phyloP scores from a whole-genome alignment of 2,888 invertebrate genomes.

The Sminthurinus aureus region DNA sequence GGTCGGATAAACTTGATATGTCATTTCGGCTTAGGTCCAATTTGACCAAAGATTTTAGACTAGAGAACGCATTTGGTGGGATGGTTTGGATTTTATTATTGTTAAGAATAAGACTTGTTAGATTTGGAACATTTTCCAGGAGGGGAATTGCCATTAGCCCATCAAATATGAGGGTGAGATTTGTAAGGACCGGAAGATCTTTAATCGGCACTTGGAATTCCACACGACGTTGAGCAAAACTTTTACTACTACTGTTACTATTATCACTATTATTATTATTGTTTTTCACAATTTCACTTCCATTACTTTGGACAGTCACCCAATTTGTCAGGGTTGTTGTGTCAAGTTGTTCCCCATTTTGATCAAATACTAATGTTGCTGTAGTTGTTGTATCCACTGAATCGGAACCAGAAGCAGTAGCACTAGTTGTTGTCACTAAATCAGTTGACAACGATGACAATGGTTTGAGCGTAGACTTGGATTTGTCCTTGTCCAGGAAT shows the following conservation, averaged over 20 bases:
- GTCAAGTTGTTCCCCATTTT: neutral
- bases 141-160: conserved; percentile 49
- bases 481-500: too few relatives aligned
- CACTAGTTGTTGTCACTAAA: neutral
- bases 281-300: too few relatives aligned
- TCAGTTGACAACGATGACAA: neutral
- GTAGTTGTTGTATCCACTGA: neutral
- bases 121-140: conserved; percentile 50
- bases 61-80: conserved; percentile 52
- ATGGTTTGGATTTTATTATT: conserved; percentile 49
- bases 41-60: conserved; percentile 36
- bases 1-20: conserved; percentile 45
- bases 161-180: conserved; percentile 51
- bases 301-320: neutral
- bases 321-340: neutral
- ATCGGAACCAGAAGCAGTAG: neutral
- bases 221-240: neutral
- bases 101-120: conserved; percentile 48
- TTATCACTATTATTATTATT: neutral
- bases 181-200: conserved; percentile 48
- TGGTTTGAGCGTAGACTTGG: neutral
- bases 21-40: conserved; percentile 52
- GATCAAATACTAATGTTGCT: neutral
- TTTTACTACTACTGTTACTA: neutral
- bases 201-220: conserved; percentile 42